These are phyloP conservation scores for Macroteleia sp. DNA, from an alignment of 2,888 invertebrate genomes.

Conservation along the genomic window DNA sequence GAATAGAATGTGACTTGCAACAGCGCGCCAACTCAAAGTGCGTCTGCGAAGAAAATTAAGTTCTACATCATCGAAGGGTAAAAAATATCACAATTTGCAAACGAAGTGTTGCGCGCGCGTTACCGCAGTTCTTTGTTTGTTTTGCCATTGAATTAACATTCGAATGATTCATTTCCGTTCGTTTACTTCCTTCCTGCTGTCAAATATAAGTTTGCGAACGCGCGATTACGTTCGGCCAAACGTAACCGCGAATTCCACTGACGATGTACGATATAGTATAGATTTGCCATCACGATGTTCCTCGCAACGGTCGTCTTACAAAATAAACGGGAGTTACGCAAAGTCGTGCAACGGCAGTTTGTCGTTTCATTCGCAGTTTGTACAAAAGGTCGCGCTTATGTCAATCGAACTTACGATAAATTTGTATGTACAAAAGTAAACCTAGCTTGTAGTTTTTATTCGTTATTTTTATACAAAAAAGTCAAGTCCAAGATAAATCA, in stretches of 20 bases:
- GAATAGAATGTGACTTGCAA: neutral
- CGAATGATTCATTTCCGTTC: too few relatives aligned
- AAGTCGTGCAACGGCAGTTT: constrained; percentile 60
- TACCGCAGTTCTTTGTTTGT: constrained; percentile 32
- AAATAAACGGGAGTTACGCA: constrained; percentile 46
- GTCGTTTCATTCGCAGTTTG: constrained; percentile 55
- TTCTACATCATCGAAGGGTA: constrained; percentile 48
- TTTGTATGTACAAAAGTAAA: constrained; percentile 63
- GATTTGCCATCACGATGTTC: constrained; percentile 29
- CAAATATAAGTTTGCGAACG: neutral
- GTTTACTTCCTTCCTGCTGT: neutral
- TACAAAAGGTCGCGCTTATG: constrained; percentile 58
- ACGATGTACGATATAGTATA: neutral
- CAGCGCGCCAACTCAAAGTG: constrained; percentile 44
- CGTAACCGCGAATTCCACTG: neutral
- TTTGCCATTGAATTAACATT: constrained; percentile 27
- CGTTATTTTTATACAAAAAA: constrained; percentile 44
- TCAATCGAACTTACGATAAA: constrained; percentile 61
- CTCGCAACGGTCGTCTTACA: constrained; percentile 22
- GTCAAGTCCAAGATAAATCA: constrained; percentile 43
- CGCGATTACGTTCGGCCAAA: neutral
- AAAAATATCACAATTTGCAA: constrained; percentile 63
- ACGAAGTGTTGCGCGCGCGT: constrained; percentile 34
- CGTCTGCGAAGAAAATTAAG: constrained; percentile 49
- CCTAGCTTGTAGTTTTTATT: constrained; percentile 35